Base-by-base conservation (phyloP, 2,888 invertebrate genomes). In the Cryptus viduatorius region DNA sequence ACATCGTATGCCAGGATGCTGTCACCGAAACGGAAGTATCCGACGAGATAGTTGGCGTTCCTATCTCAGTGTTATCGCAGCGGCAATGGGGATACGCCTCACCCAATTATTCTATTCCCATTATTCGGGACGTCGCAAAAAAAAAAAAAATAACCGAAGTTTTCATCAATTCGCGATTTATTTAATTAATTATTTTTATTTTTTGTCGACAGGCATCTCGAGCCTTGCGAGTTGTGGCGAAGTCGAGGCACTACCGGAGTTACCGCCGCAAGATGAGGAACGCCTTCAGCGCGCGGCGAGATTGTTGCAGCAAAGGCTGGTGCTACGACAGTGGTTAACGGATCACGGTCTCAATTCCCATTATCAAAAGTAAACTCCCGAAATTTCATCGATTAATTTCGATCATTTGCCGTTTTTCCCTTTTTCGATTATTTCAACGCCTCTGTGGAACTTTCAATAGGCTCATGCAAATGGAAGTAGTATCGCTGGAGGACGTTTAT, bases 401-500 rank as follows among this genome's bases (percentile, higher is more conserved):
- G 2, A 24, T 1, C 1, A 24, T 24, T 24, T 24, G 24, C 24
- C 68, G 68, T 24, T 53, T 46, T 65, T 69, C 46, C 46, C 65
- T 5, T 3, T 76, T 31, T n/a, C 24, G 10, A 24, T n/a, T n/a
- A 29, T n/a, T 10, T 64, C 4, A 46, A 24, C 3, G 24, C 24
- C 24, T 24, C 24, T 24, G 24, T 24, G 24, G 24, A 24, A 24
- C 24, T 24, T 3, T 72, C 19, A 37, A 3, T 93, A 96, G 97
- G 91, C 94, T 98, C 89, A 94, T 97, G 90, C 96, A 96, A 89
- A 95, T 97, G 92, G 98, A 97, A 94, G 97, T 98, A 65, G 95
- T 97, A 72, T 97, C 97, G n/a, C 93, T 98, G 87, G 98, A 98
- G 93, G 98, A 98, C 94, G 98, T 98, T 44, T 98, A 98, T 94